These are phyloP conservation scores for Thinocorus orbignyianus DNA, from an alignment of 2,113 vertebrate genomes.

Conservation along the genomic window DNA sequence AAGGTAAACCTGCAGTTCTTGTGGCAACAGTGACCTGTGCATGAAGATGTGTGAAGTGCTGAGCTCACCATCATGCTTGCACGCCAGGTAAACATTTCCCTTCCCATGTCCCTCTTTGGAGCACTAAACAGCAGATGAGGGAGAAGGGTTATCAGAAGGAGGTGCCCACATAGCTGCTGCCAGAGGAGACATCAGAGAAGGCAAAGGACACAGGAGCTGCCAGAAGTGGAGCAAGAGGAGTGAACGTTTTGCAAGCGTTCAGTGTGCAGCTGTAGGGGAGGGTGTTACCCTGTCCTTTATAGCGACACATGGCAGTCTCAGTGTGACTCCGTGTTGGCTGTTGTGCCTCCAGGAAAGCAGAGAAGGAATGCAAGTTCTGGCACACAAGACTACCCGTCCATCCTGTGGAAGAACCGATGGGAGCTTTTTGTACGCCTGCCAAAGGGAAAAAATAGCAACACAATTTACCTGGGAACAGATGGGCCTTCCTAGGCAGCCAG, in stretches of 20 bases:
- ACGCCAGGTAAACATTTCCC: neutral
- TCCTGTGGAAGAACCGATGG: neutral
- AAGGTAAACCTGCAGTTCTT: neutral
- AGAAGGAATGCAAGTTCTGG: neutral
- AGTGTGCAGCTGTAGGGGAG: neutral
- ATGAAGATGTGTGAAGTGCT: accelerated
- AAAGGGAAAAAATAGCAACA: neutral
- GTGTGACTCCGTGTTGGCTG: neutral
- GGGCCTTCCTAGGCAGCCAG: slow-evolving; percentile 32
- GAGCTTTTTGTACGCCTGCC: neutral
- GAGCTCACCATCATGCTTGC: neutral
- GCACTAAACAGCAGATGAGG: neutral
- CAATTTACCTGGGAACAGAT: slow-evolving; percentile 59
- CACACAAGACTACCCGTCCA: neutral
- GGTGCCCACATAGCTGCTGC: neutral
- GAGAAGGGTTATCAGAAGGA: neutral
- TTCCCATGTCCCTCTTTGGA: neutral
- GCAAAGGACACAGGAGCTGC: neutral
- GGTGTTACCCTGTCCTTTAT: neutral
- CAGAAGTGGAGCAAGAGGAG: neutral
- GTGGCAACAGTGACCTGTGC: neutral
- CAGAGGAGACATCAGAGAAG: neutral
- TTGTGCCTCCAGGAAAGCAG: neutral
- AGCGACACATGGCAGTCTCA: neutral
- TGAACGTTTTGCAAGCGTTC: neutral